These are phyloP conservation scores for Narcine bancroftii DNA, from an alignment of 2,113 vertebrate species.

Conservation along the genomic window DNA sequence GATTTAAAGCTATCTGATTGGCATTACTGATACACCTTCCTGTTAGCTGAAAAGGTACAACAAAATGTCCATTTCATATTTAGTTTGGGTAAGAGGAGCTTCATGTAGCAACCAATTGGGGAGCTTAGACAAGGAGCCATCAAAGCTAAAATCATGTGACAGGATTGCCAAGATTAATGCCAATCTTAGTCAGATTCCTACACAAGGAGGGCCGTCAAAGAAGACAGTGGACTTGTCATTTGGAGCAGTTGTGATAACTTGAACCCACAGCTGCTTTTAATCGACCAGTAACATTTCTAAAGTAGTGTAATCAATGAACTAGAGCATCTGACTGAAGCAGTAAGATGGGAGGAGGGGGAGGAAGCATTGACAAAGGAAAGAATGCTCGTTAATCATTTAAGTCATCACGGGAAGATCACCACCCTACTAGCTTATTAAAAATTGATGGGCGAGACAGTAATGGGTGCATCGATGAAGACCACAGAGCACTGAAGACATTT, in stretches of 20 bases:
- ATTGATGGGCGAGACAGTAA: background rate
- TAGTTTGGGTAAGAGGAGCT: background rate
- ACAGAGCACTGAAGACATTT: background rate
- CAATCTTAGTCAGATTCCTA: background rate
- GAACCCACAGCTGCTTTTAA: background rate
- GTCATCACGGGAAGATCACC: background rate
- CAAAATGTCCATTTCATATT: background rate
- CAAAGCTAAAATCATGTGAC: background rate
- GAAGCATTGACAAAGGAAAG: background rate
- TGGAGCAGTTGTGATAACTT: background rate
- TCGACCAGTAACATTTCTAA: background rate
- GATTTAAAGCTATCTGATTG: background rate
- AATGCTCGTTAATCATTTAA: background rate
- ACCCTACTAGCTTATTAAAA: background rate
- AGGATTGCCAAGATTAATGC: background rate
- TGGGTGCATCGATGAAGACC: background rate
- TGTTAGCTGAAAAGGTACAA: background rate
- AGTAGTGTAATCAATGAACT: slow-evolving; percentile 9
- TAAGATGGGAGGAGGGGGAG: background rate
- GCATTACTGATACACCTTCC: no score
- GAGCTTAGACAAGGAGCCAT: background rate
- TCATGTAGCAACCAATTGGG: background rate
- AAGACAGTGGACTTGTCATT: background rate
- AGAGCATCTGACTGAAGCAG: background rate
- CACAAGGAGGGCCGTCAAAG: background rate